Conservation (phyloP, 2,888 invertebrate genomes). For the Halocaridina rubra region DNA sequence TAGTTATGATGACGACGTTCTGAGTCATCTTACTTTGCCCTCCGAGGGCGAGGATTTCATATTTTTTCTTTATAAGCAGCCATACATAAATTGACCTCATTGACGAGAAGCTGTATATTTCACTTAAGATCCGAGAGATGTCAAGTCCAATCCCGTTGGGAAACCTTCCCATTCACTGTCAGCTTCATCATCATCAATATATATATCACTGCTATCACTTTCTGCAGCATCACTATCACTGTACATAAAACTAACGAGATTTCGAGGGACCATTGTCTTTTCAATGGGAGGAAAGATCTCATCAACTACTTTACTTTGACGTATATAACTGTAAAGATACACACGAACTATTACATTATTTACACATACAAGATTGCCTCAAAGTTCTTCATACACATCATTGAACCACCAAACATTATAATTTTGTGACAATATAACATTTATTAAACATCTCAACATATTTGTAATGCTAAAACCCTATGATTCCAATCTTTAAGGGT, state of each 20-base stretch:
- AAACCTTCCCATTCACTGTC: conserved; percentile 51
- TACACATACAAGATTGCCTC: neutral
- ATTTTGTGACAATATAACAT: too few species aligned
- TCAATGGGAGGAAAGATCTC: conserved; percentile 80
- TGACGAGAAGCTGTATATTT: too few species aligned
- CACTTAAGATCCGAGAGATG: conserved; percentile 16
- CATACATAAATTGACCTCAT: neutral
- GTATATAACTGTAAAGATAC: conserved; percentile 89
- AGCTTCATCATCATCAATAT: conserved; percentile 9
- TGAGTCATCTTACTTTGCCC: too few species aligned
- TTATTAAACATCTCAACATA: too few species aligned
- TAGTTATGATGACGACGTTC: too few species aligned
- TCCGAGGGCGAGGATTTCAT: neutral
- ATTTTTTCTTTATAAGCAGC: neutral
- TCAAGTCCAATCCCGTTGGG: conserved; percentile 13
- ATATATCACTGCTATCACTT: neutral
- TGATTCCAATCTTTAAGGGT: neutral
- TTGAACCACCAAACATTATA: too few species aligned
- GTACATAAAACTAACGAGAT: conserved; percentile 39
- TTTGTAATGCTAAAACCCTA: neutral
- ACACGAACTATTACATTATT: conserved; percentile 66
- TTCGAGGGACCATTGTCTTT: conserved; percentile 34
- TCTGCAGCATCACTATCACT: conserved; percentile 47
- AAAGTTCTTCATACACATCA: neutral
- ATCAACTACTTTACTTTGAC: conserved; percentile 92